Base-by-base conservation (phyloP, 2,113 vertebrate species). In the Empidonax alnorum region DNA sequence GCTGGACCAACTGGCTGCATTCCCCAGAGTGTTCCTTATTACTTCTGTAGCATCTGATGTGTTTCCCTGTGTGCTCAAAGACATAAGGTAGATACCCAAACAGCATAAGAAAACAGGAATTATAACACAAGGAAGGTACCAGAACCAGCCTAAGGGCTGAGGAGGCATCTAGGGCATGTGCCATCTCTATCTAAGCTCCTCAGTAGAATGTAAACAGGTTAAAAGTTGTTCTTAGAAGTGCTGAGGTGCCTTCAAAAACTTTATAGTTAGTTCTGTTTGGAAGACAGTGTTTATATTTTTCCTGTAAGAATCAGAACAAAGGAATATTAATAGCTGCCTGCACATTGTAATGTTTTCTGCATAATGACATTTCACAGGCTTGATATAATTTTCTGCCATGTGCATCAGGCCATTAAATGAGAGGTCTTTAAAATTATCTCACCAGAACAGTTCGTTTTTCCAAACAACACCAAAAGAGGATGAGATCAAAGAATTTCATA, bases 401-500 rank as follows among this genome's bases (percentile, higher is more conserved):
- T 90, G 68, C 71, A 83, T 78, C 62, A 89, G 84, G 90, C 82
- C 96, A 56, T 96, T 89, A 95, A 84, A 92, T 84, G 87, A 97
- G 81, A 94, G 89, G 87, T 92, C 96, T 96, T 93, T 82, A 94
- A 89, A 94, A 91, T 97, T 96, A 86, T 97, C 94, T 97, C 91
- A 79, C 46, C 67, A 93, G 72, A 95, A 77, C 94, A 63, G 69
- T 89, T 87, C 72, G 92, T 88, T 37, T 63, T 97, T 97, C 84
- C 76, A 90, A 96, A 93, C 87, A 92, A 72, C 89, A 80, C 82
- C 63, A 73, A 92, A 84, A 95, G 87, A 95, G 92, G 95, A 96
- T 83, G 68, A 96, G 96, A 97, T 98, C 96, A 98, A 97, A 97
- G 97, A 93, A 93, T 90, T 95, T 91, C 93, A 94, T 95, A 74